Conservation (phyloP, 2,113 vertebrate species). For the Gobiocypris rarus region DNA sequence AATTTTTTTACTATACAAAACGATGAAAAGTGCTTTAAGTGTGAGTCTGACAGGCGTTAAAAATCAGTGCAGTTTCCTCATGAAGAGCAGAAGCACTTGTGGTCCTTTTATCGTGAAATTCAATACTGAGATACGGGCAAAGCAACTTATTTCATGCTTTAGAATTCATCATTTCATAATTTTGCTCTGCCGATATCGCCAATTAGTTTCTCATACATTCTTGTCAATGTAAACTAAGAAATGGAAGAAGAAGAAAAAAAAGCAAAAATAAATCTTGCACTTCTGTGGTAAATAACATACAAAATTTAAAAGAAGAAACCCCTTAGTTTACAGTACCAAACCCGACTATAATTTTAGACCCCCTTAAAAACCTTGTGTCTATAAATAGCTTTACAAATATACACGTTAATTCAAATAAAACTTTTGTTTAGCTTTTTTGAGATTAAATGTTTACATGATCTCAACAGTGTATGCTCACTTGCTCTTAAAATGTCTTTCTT, state of each 20-base stretch:
- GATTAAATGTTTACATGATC: constrained; percentile 78
- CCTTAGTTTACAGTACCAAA: constrained; percentile 82
- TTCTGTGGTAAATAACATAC: constrained; percentile 93
- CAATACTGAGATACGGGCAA: constrained; percentile 54
- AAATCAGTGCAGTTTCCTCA: neutral
- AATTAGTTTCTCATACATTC: constrained; percentile 75
- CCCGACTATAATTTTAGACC: constrained; percentile 79
- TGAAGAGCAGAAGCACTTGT: constrained; percentile 35
- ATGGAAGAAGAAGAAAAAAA: constrained; percentile 70
- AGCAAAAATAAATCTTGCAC: constrained; percentile 76
- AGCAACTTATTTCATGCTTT: constrained; percentile 47
- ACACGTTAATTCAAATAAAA: constrained; percentile 89
- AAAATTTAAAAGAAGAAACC: constrained; percentile 74
- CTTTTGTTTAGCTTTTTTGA: constrained; percentile 80
- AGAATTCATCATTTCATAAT: constrained; percentile 15
- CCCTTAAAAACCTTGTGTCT: constrained; percentile 83
- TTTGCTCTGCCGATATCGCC: constrained; percentile 41
- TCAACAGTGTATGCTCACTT: constrained; percentile 85
- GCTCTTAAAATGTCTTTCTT: constrained; percentile 70
- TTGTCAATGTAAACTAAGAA: constrained; percentile 74
- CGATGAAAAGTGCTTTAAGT: constrained; percentile 45
- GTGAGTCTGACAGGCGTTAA: neutral
- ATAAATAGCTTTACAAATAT: constrained; percentile 99
- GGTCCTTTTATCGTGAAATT: constrained; percentile 40
- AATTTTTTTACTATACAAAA: constrained; percentile 4